These are phyloP conservation scores for Nannoperca obscura DNA, from an alignment of 2,797 vertebrate species.

Conservation along the genomic window DNA sequence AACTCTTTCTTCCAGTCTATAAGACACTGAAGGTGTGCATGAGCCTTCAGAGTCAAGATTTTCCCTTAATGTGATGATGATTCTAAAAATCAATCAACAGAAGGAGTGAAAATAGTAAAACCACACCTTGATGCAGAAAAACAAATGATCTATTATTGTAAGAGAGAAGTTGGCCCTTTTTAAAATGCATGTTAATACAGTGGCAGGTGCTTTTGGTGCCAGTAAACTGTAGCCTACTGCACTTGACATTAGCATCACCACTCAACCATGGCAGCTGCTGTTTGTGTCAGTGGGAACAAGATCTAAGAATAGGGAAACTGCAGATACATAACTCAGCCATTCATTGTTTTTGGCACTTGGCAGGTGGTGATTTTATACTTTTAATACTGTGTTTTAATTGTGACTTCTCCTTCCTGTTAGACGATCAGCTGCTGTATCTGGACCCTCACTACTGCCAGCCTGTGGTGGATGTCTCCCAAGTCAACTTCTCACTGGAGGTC, in stretches of 20 bases:
- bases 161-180: not conserved
- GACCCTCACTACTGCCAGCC: conserved; percentile 96
- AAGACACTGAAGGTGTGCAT: too few relatives aligned
- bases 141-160: not conserved
- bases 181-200: not conserved
- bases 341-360: not conserved
- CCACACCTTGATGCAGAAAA: not conserved
- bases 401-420: conserved; percentile 74
- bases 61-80: not conserved
- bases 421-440: conserved; percentile 93
- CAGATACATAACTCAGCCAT: not conserved
- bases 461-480: conserved; percentile 87
- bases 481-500: conserved; percentile 89
- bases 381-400: conserved; percentile 19
- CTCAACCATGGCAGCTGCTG: not conserved
- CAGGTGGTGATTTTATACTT: not conserved
- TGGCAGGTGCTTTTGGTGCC: not conserved
- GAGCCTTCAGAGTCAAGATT: not conserved
- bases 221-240: not conserved
- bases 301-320: not conserved
- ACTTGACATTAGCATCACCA: not conserved
- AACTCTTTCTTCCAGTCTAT: too few relatives aligned
- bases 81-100: not conserved
- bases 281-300: not conserved
- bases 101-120: conserved; percentile 15